Conservation (phyloP, 1,140 invertebrate genomes). For the Formica exsecta region DNA sequence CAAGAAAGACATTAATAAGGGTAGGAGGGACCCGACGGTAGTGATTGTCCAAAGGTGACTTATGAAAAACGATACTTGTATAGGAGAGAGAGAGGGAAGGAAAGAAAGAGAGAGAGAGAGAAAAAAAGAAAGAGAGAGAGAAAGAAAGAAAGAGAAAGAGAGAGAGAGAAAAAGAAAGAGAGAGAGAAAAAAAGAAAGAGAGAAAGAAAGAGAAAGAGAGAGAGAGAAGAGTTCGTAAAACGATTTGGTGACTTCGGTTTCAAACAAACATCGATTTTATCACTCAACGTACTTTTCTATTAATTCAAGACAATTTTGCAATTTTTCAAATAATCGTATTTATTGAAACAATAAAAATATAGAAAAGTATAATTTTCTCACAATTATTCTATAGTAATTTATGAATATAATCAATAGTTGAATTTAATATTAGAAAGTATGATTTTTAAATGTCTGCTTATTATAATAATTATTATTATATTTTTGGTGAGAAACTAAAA, state of each 20-base stretch:
- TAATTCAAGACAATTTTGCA: neutral
- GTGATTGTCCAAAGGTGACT: conserved; percentile 78
- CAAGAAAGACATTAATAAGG: conserved; percentile 29
- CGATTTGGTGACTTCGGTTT: conserved; percentile 8
- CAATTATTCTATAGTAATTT: neutral
- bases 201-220: conserved; percentile 60
- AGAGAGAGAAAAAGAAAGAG: conserved; percentile 42
- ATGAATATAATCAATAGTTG: neutral
- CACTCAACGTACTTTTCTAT: neutral
- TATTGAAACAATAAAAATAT: neutral
- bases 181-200: conserved; percentile 67
- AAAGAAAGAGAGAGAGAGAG: conserved; percentile 17
- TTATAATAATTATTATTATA: neutral
- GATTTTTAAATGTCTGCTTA: neutral
- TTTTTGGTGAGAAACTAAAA: neutral
- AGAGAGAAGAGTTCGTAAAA: conserved; percentile 36
- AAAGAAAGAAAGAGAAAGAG: conserved; percentile 52
- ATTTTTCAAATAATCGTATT: neutral
- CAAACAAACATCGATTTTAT: conserved; percentile 38
- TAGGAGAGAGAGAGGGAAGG: no score
- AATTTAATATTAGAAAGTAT: neutral
- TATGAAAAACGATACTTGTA: conserved; percentile 82
- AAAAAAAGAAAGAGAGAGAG: conserved; percentile 59
- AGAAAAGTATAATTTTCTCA: neutral
- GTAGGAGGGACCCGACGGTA: conserved; percentile 46